These are phyloP conservation scores for Barypeithes pellucidus DNA, from an alignment of 2,888 invertebrate genomes.

Conservation along the genomic window DNA sequence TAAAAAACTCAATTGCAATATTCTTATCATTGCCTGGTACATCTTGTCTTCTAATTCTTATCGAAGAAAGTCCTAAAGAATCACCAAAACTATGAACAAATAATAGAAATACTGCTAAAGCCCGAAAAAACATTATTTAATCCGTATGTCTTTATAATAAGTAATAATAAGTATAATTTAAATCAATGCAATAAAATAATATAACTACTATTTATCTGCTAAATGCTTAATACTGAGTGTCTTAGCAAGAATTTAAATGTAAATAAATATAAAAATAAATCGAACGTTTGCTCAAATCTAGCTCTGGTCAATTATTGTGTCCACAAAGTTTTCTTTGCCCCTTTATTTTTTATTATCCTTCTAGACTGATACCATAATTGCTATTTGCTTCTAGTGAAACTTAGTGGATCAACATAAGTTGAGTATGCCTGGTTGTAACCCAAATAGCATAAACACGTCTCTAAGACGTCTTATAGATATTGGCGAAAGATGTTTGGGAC, in stretches of 20 bases:
- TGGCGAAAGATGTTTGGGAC: too few relatives aligned
- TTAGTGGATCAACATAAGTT: too few relatives aligned
- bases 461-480: too few relatives aligned
- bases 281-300: too few relatives aligned
- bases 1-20: constrained; percentile 50
- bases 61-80: not conserved
- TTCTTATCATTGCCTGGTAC: constrained; percentile 28
- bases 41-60: constrained; percentile 17
- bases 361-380: too few relatives aligned
- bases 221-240: not conserved
- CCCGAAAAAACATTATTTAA: not conserved
- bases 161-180: not conserved
- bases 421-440: too few relatives aligned
- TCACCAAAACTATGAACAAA: not conserved
- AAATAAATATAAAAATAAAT: too few relatives aligned
- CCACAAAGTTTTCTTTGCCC: too few relatives aligned
- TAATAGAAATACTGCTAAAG: not conserved
- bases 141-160: not conserved
- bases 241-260: not conserved
- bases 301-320: too few relatives aligned
- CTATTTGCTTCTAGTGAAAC: too few relatives aligned
- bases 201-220: not conserved
- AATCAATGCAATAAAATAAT: not conserved
- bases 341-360: too few relatives aligned
- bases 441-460: too few relatives aligned